Base-by-base conservation (phyloP, 2,888 invertebrate species). In the Ochropleura leucogaster region DNA sequence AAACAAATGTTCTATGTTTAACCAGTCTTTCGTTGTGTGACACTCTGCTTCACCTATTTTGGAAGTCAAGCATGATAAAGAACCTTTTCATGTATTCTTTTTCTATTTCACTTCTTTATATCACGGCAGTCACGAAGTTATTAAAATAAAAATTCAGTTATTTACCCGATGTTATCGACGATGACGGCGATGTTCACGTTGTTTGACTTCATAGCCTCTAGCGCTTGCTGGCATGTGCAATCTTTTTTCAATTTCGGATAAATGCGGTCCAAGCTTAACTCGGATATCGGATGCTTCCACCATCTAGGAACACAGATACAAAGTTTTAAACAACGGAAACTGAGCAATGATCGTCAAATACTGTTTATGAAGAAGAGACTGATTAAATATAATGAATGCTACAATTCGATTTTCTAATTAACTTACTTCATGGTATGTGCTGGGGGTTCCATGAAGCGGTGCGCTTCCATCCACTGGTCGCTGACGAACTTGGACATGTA, bases 401-500 rank as follows among this genome's bases (percentile, higher is more conserved):
- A 12, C 42, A 0, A 51, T 4, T 18, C 6, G 1, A n/a, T 40
- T 77, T 57, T 9, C 3, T 5, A 49, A 49, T 9, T 16, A 44
- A 59, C 97, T 98, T 85, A 92, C 91, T 77, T 87, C 85, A 91
- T 88, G 18, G 87, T 81, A 53, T 90, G 85, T 60, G 83, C n/a
- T 8, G 90, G 88, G 6, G 89, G 88, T 16, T 88, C 84, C 94
- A 87, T 94, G 62, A 88, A 87, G 47, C 79, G 79, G 46, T 85
- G 85, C 18, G 87, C 87, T 82, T 97, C 97, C 98, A 99, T 98
- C 99, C 99, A 99, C 85, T 98, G 97, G 92, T 99, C 98, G 69
- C 97, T 98, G 16, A 99, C 97, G 92, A 99, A 99, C 93, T 99
- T 99, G 0, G 99, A 98, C 98, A 99, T 98, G 92, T 99, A 99